Evolutionary conservation across 2,797 vertebrate genomes (phyloP).

Genomic region (Coregonus sp.): DNA sequence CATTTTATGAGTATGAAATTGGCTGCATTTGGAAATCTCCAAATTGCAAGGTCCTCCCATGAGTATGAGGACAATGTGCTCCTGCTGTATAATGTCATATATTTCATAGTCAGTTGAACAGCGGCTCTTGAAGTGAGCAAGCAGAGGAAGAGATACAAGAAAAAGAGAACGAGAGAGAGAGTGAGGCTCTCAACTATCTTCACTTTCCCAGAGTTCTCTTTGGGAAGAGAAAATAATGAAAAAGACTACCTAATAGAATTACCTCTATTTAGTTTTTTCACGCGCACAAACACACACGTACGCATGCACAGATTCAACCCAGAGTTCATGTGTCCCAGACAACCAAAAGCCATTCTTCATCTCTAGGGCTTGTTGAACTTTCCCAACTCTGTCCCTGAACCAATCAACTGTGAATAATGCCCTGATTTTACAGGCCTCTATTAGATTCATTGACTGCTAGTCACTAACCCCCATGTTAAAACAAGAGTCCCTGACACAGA

Average conservation of each 20-base stretch:
- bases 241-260: slow-evolving; percentile 15
- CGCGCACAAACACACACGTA: neutral
- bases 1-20: slow-evolving; percentile 15
- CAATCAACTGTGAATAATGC: neutral
- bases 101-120: slow-evolving; percentile 32
- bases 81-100: slow-evolving; percentile 16
- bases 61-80: slow-evolving; percentile 14
- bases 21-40: neutral
- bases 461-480: slow-evolving; percentile 42
- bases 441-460: slow-evolving; percentile 49
- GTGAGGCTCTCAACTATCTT: slow-evolving; percentile 30
- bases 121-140: slow-evolving; percentile 14
- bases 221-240: slow-evolving; percentile 9
- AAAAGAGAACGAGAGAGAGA: neutral
- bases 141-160: too few species aligned
- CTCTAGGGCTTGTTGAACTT: neutral
- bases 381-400: neutral
- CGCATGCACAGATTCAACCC: slow-evolving; percentile 25
- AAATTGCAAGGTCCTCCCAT: slow-evolving; percentile 1
- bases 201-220: slow-evolving; percentile 30
- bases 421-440: neutral
- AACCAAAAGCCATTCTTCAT: neutral
- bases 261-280: neutral
- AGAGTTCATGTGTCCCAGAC: too few species aligned
- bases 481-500: slow-evolving; percentile 43